These are phyloP conservation scores for Psittacus erithacus DNA, from an alignment of 2,113 vertebrate genomes.

Conservation along the genomic window DNA sequence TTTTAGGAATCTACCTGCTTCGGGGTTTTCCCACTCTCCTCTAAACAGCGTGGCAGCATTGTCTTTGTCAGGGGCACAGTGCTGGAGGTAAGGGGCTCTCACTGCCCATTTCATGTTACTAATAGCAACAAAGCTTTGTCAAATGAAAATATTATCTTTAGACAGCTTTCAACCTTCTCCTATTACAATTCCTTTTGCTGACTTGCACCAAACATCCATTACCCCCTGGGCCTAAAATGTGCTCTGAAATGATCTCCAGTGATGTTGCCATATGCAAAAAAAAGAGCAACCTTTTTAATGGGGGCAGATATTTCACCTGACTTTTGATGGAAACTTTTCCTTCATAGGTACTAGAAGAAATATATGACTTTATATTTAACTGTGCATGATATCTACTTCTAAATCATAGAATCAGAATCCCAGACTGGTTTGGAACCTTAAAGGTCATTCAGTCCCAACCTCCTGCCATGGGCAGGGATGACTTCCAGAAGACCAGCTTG, in stretches of 20 bases:
- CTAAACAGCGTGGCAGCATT: not conserved
- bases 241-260: not conserved
- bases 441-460: not conserved
- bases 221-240: not conserved
- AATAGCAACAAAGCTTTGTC: constrained; percentile 39
- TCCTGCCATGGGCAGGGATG: rapidly evolving
- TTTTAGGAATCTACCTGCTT: not conserved
- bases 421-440: not conserved
- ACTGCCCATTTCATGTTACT: not conserved
- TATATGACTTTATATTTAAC: not conserved
- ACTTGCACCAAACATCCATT: constrained; percentile 1
- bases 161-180: not conserved
- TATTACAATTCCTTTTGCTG: constrained; percentile 31
- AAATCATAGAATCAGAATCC: not conserved
- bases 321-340: not conserved
- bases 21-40: not conserved
- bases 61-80: not conserved
- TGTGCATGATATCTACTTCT: not conserved
- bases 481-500: not conserved
- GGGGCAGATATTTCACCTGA: not conserved
- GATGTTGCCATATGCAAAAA: not conserved
- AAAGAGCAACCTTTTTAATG: not conserved
- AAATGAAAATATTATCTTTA: constrained; percentile 63
- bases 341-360: not conserved
- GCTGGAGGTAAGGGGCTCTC: not conserved